These are phyloP conservation scores for Monodelphis domestica DNA, from an alignment of 2,797 vertebrate species.

Conservation along the genomic window DNA sequence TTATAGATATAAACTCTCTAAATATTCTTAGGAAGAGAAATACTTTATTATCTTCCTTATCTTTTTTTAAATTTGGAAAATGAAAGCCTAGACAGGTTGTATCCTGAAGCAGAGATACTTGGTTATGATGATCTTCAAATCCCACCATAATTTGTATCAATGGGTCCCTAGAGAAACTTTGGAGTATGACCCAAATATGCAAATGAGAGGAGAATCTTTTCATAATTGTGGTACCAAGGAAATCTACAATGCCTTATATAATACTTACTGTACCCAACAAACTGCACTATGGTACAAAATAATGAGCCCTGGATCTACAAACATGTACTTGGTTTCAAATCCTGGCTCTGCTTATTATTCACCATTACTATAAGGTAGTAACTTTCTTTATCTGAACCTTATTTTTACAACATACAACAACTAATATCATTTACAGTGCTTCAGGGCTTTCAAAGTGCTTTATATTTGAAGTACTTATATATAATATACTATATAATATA, in stretches of 20 bases:
- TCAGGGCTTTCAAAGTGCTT: background rate
- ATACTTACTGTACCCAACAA: background rate
- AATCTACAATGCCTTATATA: background rate
- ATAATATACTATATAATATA: background rate
- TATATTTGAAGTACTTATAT: background rate
- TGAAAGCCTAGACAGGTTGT: background rate
- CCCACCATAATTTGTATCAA: background rate
- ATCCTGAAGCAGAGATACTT: background rate
- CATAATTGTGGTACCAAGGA: constrained; percentile 16
- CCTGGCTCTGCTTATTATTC: background rate
- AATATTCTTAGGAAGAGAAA: background rate
- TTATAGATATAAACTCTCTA: background rate
- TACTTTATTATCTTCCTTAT: background rate
- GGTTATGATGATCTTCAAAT: background rate
- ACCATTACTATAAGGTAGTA: background rate
- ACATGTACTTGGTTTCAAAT: background rate
- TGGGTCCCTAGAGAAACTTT: background rate
- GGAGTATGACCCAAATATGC: background rate
- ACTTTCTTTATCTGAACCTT: background rate
- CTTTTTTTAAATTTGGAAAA: background rate
- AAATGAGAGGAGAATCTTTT: constrained; percentile 8
- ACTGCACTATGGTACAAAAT: background rate
- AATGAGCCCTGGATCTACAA: background rate
- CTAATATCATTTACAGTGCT: background rate
- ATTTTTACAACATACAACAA: background rate